Base-by-base conservation (phyloP, 2,113 vertebrate genomes). In the Calyptomena viridis region DNA sequence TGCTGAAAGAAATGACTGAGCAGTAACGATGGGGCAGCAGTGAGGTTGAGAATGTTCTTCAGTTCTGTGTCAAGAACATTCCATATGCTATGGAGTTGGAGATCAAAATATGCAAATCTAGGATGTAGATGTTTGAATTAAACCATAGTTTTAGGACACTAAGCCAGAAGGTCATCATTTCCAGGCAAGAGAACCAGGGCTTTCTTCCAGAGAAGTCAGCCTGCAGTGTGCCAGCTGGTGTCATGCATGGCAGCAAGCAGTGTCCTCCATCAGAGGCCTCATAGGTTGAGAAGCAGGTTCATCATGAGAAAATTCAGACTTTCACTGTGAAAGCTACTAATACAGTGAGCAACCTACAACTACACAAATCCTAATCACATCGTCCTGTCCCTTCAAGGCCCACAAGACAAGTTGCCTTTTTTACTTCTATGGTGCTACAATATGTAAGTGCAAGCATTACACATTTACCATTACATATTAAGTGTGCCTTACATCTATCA, bases 51-150 rank as follows among this genome's bases (percentile, higher is more conserved):
- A 74, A 33, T 44, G n/a, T 52, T 47, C 24, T 47, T 63, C 39
- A 52, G 23, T 2, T 11, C 3, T 44, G 3, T 8, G n/a, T 84
- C 53, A 84, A 66, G 39, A 68, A 30, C 11, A 59, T 9, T 0
- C 0, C 12, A 35, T 18, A 42, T 0, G 1, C 30, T 37, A 19
- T 19, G 9, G 76, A 60, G 8, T 0, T 47, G 21, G 23, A 79
- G 33, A 59, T 27, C 3, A 50, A 56, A 80, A 39, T 2, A 39
- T 24, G 28, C 56, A 79, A 79, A 75, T 39, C 53, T 42, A 79
- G 39, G 33, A 59, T n/a, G 17, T 4, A 50, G 33, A 35, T 39
- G 4, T 28, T 40, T n/a, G 3, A 87, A 79, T 69, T 71, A 56
- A 89, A 69, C 16, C 0, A 0, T 9, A 37, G 16, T 37, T 83